Evolutionary conservation across 92 coral and sea anemone genomes (phyloP).

Genomic region (Phenganax stokvisi): DNA sequence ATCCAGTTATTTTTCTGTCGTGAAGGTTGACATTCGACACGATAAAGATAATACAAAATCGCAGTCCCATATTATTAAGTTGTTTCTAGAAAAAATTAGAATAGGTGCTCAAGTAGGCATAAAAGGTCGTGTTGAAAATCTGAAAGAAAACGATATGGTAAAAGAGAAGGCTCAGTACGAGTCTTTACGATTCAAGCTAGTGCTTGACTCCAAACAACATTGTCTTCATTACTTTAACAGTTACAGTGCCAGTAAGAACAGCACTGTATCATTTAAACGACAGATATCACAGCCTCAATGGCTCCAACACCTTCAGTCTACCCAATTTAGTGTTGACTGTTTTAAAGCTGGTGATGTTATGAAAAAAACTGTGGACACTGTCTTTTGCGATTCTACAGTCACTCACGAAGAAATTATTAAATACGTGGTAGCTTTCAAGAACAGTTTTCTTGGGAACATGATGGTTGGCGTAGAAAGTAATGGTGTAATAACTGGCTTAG

Average conservation of each 20-base stretch:
- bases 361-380: constrained; percentile 34
- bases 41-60: constrained; percentile 33
- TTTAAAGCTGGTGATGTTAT: constrained; percentile 46
- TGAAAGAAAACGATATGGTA: constrained; percentile 28
- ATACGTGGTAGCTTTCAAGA: constrained; percentile 58
- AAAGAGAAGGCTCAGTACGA: constrained; percentile 31
- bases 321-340: constrained; percentile 44
- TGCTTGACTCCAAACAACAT: constrained; percentile 59
- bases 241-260: neutral
- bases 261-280: constrained; percentile 41
- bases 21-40: constrained; percentile 55
- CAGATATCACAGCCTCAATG: constrained; percentile 63
- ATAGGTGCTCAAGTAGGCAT: constrained; percentile 42
- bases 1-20: constrained; percentile 30
- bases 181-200: constrained; percentile 49
- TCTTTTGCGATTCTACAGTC: constrained; percentile 44
- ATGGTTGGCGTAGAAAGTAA: constrained; percentile 52
- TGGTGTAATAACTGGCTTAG: constrained; percentile 48
- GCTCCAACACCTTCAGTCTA: constrained; percentile 48
- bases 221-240: constrained; percentile 54
- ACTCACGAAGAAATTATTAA: constrained; percentile 39
- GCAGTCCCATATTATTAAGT: constrained; percentile 36
- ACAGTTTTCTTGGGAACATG: constrained; percentile 58
- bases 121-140: constrained; percentile 57
- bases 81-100: constrained; percentile 41